Percentiles rank a stretch among this genome's conserved stretches.
Evolutionary conservation across 1,140 invertebrate genomes (phyloP).

Genomic region (Diabrotica virgifera): DNA sequence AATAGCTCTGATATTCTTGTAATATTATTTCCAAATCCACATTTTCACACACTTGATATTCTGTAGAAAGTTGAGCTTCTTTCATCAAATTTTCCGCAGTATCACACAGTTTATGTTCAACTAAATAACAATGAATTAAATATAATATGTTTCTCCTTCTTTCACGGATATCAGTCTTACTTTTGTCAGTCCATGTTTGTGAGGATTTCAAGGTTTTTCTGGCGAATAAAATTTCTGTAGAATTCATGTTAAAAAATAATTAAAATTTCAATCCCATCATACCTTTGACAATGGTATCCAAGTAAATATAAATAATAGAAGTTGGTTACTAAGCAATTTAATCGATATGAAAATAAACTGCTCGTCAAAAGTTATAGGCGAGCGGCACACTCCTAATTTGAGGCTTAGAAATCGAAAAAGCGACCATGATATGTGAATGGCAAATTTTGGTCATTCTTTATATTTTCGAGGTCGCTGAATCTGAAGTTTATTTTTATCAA

Average conservation of each 20-base stretch:
- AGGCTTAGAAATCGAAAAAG: too few relatives aligned
- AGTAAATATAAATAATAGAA: not conserved
- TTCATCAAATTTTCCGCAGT: slow-evolving; percentile 58
- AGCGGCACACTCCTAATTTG: too few relatives aligned
- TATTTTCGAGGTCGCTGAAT: too few relatives aligned
- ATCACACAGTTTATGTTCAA: slow-evolving; percentile 67
- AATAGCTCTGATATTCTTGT: slow-evolving; percentile 86
- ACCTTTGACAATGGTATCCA: not conserved
- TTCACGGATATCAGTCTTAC: slow-evolving; percentile 58
- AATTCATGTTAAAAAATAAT: not conserved
- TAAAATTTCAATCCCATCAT: not conserved
- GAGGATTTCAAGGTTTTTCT: slow-evolving; percentile 4
- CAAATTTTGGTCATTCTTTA: too few relatives aligned
- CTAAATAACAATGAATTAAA: slow-evolving; percentile 72
- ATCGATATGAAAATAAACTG: not conserved
- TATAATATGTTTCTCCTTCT: slow-evolving; percentile 74
- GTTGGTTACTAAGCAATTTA: not conserved
- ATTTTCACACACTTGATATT: slow-evolving; percentile 83
- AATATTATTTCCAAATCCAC: slow-evolving; percentile 84
- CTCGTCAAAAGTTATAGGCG: not conserved
- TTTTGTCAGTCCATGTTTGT: slow-evolving; percentile 49
- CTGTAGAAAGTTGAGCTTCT: slow-evolving; percentile 67
- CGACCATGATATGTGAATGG: too few relatives aligned
- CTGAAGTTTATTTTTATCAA: too few relatives aligned
- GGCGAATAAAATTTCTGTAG: slow-evolving; percentile 4